These are phyloP conservation scores for Trididemnum miniatum DNA, from an alignment of 23 tunicate species.

Conservation along the genomic window DNA sequence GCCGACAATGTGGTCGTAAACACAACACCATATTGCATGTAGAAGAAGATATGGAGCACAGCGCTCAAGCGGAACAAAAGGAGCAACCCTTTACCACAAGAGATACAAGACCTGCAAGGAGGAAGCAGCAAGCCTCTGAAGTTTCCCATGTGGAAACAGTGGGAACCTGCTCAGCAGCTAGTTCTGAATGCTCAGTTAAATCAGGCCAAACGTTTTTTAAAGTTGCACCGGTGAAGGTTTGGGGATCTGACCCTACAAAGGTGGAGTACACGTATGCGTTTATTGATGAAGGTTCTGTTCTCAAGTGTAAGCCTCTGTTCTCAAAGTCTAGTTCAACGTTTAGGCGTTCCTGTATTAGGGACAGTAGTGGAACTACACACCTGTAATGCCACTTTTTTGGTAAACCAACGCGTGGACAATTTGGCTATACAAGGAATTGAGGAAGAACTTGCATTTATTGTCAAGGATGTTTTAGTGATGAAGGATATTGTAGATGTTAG, in stretches of 20 bases:
- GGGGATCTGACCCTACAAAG: neutral
- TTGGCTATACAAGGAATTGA: neutral
- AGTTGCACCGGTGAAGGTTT: neutral
- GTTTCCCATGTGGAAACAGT: neutral
- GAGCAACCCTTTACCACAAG: too few relatives aligned
- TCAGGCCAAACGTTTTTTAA: neutral
- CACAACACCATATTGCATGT: neutral
- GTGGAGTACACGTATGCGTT: neutral
- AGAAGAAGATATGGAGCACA: too few relatives aligned
- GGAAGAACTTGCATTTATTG: neutral
- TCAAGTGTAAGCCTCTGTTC: neutral
- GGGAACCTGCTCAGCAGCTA: neutral
- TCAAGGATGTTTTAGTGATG: neutral
- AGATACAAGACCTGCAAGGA: neutral
- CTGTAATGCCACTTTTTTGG: too few relatives aligned
- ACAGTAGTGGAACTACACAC: neutral
- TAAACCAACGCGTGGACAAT: too few relatives aligned
- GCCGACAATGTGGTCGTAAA: neutral
- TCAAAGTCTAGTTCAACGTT: too few relatives aligned
- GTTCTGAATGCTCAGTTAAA: neutral
- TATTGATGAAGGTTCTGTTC: constrained; percentile 1
- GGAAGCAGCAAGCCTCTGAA: neutral
- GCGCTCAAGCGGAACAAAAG: too few relatives aligned
- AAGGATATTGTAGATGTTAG: neutral
- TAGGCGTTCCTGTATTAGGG: too few relatives aligned